Conservation (phyloP, 2,797 vertebrate species). For the Heterohyrax brucei region DNA sequence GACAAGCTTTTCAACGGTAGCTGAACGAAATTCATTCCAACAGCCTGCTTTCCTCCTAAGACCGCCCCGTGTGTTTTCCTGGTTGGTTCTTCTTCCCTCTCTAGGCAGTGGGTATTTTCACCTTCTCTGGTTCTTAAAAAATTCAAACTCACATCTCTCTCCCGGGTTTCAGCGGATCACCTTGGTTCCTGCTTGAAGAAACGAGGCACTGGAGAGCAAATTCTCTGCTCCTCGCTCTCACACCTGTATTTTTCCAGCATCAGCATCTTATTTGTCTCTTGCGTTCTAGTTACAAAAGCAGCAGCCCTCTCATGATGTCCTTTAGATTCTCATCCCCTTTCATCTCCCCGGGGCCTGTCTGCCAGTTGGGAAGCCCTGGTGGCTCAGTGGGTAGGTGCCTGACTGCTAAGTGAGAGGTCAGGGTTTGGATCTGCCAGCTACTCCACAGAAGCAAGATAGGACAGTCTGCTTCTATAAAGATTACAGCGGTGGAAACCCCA, state of each 20-base stretch:
- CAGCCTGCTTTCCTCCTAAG: neutral
- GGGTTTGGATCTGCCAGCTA: no score
- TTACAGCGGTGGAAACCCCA: no score
- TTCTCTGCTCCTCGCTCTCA: accelerated
- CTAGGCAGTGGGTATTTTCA: neutral
- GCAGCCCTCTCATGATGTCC: neutral
- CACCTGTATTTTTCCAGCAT: neutral
- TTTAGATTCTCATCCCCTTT: neutral
- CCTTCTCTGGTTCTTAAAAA: neutral
- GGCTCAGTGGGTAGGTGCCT: no score
- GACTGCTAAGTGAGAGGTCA: no score
- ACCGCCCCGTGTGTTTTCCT: accelerated
- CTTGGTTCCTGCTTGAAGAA: neutral
- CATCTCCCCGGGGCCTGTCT: neutral
- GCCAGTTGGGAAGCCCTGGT: no score
- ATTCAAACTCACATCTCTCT: neutral
- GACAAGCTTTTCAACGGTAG: neutral
- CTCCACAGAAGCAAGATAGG: no score
- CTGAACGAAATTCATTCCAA: neutral
- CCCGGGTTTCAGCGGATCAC: neutral
- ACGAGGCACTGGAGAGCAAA: neutral
- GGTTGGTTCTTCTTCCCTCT: neutral
- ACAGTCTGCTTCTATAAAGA: no score
- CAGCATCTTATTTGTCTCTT: neutral
- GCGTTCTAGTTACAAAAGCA: neutral